Conservation (phyloP, 2,113 vertebrate species). For the Otis tarda region DNA sequence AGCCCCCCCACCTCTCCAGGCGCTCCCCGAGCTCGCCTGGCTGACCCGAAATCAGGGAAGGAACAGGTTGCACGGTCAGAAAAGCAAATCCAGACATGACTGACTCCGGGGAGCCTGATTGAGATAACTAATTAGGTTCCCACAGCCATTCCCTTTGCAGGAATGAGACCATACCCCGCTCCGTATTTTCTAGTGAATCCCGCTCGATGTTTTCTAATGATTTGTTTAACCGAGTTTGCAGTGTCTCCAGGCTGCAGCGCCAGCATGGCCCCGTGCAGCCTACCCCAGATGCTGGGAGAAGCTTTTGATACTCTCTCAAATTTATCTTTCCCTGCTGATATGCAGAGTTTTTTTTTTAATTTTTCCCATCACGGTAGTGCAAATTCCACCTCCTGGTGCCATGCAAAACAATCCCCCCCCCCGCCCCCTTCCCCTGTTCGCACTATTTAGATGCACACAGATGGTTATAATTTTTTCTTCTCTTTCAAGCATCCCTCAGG, state of each 20-base stretch:
- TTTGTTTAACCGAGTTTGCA: not conserved
- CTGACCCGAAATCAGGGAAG: not conserved
- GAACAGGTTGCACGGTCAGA: not conserved
- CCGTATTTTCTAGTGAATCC: constrained; percentile 6
- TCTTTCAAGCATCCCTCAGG: not conserved
- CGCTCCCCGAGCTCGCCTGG: fast-evolving
- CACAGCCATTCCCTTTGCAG: not conserved
- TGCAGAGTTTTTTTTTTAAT: not conserved
- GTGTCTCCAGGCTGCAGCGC: not conserved
- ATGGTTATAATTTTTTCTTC: not conserved
- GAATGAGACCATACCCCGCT: not conserved
- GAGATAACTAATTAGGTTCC: constrained; percentile 56
- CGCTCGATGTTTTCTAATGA: constrained; percentile 30
- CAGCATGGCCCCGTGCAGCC: not conserved
- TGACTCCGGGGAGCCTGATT: constrained; percentile 19
- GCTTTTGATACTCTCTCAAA: not conserved
- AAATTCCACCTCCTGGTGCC: not conserved
- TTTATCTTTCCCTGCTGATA: not conserved
- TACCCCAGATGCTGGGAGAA: not conserved
- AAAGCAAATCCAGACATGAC: constrained; percentile 29
- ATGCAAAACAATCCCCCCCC: not conserved
- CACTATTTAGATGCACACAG: not conserved
- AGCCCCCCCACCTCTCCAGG: no score
- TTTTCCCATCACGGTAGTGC: not conserved
- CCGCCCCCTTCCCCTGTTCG: not conserved